phyloP scores from a whole-genome alignment of 1,140 invertebrate species.

The Drosophila ficusphila region DNA sequence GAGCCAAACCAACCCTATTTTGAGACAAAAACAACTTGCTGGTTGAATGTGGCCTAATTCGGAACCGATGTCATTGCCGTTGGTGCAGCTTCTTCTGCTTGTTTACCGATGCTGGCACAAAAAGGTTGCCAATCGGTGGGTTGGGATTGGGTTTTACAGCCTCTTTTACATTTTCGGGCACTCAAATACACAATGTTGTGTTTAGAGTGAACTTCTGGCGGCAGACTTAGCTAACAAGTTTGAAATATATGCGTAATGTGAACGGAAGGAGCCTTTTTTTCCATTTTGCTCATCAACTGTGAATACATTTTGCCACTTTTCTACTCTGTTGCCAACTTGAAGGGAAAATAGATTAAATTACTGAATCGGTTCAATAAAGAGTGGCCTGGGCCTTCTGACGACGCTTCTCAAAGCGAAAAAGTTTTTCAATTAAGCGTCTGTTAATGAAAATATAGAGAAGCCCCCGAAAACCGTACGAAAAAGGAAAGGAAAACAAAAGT shows the following conservation, averaged over 20 bases:
- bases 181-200: constrained; percentile 33
- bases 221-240: constrained; percentile 8
- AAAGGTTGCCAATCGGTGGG: constrained; percentile 44
- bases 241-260: constrained; percentile 33
- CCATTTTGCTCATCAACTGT: constrained; percentile 15
- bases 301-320: constrained; percentile 26
- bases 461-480: constrained; percentile 10
- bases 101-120: constrained; percentile 25
- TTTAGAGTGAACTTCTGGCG: constrained; percentile 12
- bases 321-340: constrained; percentile 20
- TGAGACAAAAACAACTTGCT: constrained; percentile 40
- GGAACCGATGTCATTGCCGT: constrained; percentile 34
- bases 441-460: constrained; percentile 64
- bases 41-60: constrained; percentile 65
- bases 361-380: constrained; percentile 54
- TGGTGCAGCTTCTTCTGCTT: constrained; percentile 19
- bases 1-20: neutral
- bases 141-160: constrained; percentile 44
- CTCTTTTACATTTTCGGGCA: constrained; percentile 42
- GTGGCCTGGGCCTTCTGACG: constrained; percentile 27
- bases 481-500: constrained; percentile 27
- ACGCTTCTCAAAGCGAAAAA: constrained; percentile 67
- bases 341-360: constrained; percentile 21
- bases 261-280: neutral
- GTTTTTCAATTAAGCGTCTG: constrained; percentile 78